These are phyloP conservation scores for Myripristis murdjan DNA, from an alignment of 2,797 vertebrate species.

Conservation along the genomic window DNA sequence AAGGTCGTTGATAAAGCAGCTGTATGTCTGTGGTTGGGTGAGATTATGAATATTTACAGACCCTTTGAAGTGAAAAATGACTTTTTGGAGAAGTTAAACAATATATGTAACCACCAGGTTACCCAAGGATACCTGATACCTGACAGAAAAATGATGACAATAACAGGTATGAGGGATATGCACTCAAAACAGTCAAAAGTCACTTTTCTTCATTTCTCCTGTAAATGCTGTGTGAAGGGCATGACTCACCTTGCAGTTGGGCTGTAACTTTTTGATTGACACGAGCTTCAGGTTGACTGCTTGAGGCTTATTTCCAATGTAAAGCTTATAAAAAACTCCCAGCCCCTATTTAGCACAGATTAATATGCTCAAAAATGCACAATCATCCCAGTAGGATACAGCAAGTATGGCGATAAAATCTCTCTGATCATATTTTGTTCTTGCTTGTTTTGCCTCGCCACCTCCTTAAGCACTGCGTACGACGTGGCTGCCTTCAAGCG, in stretches of 20 bases:
- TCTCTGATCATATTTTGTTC: no score
- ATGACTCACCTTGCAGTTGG: not conserved
- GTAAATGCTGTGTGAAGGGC: not conserved
- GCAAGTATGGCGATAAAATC: no score
- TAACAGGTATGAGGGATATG: not conserved
- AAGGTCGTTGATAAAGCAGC: no score
- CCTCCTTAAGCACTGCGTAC: no score
- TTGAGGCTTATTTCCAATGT: not conserved
- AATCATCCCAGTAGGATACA: no score
- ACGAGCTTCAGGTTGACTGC: not conserved
- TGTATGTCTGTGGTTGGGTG: no score
- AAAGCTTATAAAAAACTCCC: not conserved
- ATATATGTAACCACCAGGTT: not conserved
- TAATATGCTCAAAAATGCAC: no score
- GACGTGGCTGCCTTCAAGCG: no score
- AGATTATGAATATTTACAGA: no score
- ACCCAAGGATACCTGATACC: not conserved
- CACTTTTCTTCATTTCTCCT: not conserved
- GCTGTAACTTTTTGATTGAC: not conserved
- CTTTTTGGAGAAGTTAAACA: not conserved
- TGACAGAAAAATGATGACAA: not conserved
- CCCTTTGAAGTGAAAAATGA: no score
- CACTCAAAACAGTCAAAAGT: not conserved
- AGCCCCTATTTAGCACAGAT: not conserved
- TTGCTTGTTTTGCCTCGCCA: no score